phyloP scores from a whole-genome alignment of 2,113 vertebrate species.

The Chaetops frenatus region DNA sequence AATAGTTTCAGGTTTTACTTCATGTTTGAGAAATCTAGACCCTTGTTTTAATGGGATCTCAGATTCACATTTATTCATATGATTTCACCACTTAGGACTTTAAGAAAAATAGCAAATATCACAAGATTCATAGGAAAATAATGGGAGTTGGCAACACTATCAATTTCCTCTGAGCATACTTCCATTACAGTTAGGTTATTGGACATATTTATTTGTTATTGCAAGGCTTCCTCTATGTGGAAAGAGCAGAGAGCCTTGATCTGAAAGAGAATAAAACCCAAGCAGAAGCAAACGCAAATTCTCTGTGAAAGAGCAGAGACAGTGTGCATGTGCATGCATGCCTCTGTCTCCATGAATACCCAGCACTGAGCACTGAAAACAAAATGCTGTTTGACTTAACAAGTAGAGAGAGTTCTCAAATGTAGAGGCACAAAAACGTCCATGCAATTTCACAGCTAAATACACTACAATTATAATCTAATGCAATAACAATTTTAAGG shows the following conservation, averaged over 20 bases:
- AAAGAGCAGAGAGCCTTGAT: not conserved
- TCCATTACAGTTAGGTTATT: not conserved
- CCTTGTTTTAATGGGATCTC: not conserved
- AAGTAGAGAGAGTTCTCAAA: conserved; percentile 1
- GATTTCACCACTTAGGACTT: not conserved
- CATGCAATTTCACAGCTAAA: conserved; percentile 56
- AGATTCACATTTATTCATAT: not conserved
- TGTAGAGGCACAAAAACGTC: not conserved
- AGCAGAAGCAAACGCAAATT: not conserved
- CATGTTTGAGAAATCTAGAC: not conserved
- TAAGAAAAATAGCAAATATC: conserved; percentile 28
- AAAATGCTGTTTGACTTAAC: conserved; percentile 34
- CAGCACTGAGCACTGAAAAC: not conserved
- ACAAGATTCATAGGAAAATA: conserved; percentile 1
- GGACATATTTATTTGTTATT: conserved; percentile 7
- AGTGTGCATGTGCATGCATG: not conserved
- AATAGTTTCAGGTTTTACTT: not conserved
- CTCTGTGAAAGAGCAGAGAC: not conserved
- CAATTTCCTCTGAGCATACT: not conserved
- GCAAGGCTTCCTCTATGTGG: not conserved
- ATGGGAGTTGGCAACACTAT: not conserved
- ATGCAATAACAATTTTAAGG: conserved; percentile 52
- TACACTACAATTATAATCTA: conserved; percentile 42
- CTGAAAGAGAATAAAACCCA: not conserved
- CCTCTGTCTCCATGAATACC: not conserved